These are phyloP conservation scores for Ethmia dodecea DNA, from an alignment of 2,888 invertebrate species.

Conservation along the genomic window DNA sequence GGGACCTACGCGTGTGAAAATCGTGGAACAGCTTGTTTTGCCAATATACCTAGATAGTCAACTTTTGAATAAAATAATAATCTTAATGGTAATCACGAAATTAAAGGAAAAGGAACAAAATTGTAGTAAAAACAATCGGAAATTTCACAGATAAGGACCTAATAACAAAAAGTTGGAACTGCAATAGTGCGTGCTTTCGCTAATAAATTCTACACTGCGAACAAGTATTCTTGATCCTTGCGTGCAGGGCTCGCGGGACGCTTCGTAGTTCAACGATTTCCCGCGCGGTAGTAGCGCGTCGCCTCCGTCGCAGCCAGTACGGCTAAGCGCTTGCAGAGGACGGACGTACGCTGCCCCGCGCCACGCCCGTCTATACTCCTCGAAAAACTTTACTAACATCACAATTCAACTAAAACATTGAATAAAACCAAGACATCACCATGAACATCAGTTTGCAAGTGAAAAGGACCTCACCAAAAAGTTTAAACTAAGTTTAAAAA, in stretches of 20 bases:
- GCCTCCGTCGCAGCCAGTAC: constrained; percentile 58
- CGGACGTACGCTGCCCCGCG: constrained; percentile 46
- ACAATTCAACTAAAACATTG: constrained; percentile 22
- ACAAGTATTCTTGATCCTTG: constrained; percentile 48
- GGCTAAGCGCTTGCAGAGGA: constrained; percentile 42
- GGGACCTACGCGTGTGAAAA: no score
- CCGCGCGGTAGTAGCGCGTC: constrained; percentile 37
- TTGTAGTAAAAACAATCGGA: no score
- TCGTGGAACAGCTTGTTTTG: no score
- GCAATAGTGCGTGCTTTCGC: constrained; percentile 17
- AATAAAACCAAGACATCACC: constrained; percentile 35
- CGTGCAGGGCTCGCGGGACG: constrained; percentile 30
- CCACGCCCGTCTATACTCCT: constrained; percentile 29
- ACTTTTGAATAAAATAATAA: no score
- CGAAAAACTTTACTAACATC: constrained; percentile 46
- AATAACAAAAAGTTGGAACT: no score
- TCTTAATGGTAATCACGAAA: no score
- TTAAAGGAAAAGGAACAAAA: no score
- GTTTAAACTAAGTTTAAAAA: constrained; percentile 32
- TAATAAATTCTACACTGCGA: constrained; percentile 35
- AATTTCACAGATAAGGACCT: no score
- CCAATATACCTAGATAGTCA: no score
- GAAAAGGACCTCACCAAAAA: no score
- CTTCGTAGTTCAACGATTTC: constrained; percentile 44
- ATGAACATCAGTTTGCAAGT: constrained; percentile 48